Base-by-base conservation (phyloP, 2,888 invertebrate genomes). In the Rugalucina vietnamica region DNA sequence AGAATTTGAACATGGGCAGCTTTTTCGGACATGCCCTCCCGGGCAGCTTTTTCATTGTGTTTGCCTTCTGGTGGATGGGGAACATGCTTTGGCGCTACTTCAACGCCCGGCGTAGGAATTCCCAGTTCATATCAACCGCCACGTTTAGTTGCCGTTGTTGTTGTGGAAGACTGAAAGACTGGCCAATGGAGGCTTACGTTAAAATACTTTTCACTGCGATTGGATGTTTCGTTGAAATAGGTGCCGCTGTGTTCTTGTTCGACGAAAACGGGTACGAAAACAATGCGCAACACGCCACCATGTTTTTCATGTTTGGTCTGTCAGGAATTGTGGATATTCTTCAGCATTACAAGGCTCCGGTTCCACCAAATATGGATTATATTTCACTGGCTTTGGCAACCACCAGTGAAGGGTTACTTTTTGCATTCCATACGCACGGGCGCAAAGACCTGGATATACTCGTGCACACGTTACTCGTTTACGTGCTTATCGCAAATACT, bases 241-340 rank as follows among this genome's bases (percentile, higher is more conserved):
- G 12, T 18, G 12, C 8, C 43, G 54, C n/a, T 54, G 14, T 54
- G 21, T 54, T 54, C n/a, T 18, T 18, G n/a, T 18, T 54, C 10
- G n/a, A 54, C 10, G 54, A 54, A 8, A 43, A 43, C 43, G 43
- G 43, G 12, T 43, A 43, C 43, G 43, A 43, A 24, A 94, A 94
- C 24, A 95, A 95, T 90, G 95, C 93, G n/a, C 96, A 96, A 86
- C 95, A 96, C 90, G 95, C 95, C 70, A 95, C 95, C 43, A 96
- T 96, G 95, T 96, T 95, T 90, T 95, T 95, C 91, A 95, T 95
- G 91, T 96, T 96, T 89, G 95, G 95, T 21, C 80, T 95, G 37
- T 93, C 93, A 70, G 95, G 95, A 5, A 89, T 95, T 0, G 83
- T 95, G 18, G 95, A 95, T 81, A 86, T 95, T 3, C 88, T 95